Conservation (phyloP, 2,888 invertebrate genomes). For the Luperina testacea region DNA sequence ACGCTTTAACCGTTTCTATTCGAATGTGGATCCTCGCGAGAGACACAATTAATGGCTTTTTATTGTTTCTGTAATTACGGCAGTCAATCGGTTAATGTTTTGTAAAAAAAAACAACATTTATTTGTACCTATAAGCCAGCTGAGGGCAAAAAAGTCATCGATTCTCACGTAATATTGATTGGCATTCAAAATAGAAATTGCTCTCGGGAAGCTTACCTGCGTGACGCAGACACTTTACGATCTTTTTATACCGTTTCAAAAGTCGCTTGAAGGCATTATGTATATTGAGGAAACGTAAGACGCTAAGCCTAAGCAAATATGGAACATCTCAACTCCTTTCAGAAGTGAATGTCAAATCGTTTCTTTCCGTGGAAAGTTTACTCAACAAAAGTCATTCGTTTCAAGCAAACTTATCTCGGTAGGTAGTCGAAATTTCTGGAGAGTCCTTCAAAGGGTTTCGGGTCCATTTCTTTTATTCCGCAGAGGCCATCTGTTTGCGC, state of each 20-base stretch:
- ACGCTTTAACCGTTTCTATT: neutral
- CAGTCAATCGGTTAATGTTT: neutral
- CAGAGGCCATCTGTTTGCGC: conserved; percentile 62
- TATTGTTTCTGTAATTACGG: neutral
- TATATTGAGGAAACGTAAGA: conserved; percentile 43
- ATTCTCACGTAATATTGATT: conserved; percentile 54
- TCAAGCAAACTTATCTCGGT: conserved; percentile 76
- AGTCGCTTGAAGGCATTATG: conserved; percentile 52
- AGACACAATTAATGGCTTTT: neutral
- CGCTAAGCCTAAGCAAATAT: conserved; percentile 53
- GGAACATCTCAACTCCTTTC: conserved; percentile 46
- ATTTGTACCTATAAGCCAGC: neutral
- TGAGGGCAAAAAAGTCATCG: conserved; percentile 17
- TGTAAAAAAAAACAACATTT: neutral
- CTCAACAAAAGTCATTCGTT: conserved; percentile 72
- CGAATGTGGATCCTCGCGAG: neutral
- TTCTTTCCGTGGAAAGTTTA: conserved; percentile 62
- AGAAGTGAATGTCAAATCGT: conserved; percentile 66
- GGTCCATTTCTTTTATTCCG: conserved; percentile 73
- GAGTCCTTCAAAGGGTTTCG: conserved; percentile 72
- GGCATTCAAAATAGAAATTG: conserved; percentile 52
- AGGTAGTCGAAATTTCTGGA: conserved; percentile 63
- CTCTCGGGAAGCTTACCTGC: conserved; percentile 27
- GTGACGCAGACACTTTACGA: conserved; percentile 56
- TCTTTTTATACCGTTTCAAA: conserved; percentile 59